Percentiles rank a stretch among this genome's conserved stretches.
These are phyloP conservation scores for Bovichtus variegatus DNA, from an alignment of 2,797 vertebrate species.

Conservation along the genomic window DNA sequence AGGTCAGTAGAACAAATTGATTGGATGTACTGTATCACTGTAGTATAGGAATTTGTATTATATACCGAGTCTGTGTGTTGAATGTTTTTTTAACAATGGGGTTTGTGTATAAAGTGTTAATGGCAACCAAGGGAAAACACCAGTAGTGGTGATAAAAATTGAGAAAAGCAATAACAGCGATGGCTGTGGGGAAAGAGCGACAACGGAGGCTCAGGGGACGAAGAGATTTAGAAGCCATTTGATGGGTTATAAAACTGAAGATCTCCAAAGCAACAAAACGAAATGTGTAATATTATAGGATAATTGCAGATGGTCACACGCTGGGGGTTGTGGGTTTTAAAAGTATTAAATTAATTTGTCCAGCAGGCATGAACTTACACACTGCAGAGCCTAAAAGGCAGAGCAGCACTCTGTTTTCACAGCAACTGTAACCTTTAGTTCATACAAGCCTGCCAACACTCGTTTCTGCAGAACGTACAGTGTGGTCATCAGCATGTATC, in stretches of 20 bases:
- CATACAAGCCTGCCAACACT: constrained; percentile 1
- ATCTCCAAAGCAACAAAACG: constrained; percentile 37
- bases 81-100: background rate
- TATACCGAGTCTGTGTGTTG: background rate
- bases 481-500: constrained; percentile 25
- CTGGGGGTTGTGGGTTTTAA: constrained; percentile 8
- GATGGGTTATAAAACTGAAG: constrained; percentile 22
- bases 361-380: background rate
- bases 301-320: constrained; percentile 47
- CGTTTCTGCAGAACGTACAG: background rate
- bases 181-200: constrained; percentile 15
- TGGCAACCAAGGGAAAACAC: constrained; percentile 20
- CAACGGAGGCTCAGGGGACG: background rate
- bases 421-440: constrained; percentile 32
- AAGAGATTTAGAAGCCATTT: constrained; percentile 30
- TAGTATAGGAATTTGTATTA: background rate
- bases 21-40: background rate
- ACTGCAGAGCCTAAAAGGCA: constrained; percentile 4
- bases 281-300: constrained; percentile 40
- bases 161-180: constrained; percentile 30
- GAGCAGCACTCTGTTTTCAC: constrained; percentile 15
- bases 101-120: constrained; percentile 31
- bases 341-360: constrained; percentile 43
- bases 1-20: background rate
- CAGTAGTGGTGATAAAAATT: constrained; percentile 26